phyloP scores from a whole-genome alignment of 2,888 invertebrate species.

The Poecilobothrus nobilitatus region DNA sequence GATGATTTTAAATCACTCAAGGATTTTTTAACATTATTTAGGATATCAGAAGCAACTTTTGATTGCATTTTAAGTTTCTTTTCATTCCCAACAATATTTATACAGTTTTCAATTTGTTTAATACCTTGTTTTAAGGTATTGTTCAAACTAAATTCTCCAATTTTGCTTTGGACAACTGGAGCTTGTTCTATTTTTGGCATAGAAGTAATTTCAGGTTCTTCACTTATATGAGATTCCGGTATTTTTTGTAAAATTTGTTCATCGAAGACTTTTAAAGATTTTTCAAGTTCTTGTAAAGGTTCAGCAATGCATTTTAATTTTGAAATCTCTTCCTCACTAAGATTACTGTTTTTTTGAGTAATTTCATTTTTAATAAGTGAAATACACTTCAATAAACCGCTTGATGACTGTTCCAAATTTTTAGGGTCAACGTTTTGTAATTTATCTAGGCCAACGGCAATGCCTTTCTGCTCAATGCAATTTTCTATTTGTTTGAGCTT shows the following conservation, averaged over 20 bases:
- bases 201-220: conserved; percentile 49
- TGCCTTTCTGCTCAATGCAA: conserved; percentile 30
- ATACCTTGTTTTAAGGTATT: conserved; percentile 34
- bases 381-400: conserved; percentile 33
- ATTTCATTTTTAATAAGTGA: conserved; percentile 34
- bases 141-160: conserved; percentile 22
- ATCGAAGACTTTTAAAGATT: conserved; percentile 28
- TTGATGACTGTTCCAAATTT: conserved; percentile 38
- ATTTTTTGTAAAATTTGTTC: conserved; percentile 23
- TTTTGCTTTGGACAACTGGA: conserved; percentile 38
- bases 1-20: conserved; percentile 32
- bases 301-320: conserved; percentile 30
- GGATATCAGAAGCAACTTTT: not conserved
- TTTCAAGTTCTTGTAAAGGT: conserved; percentile 34
- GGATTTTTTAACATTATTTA: conserved; percentile 9
- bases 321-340: conserved; percentile 26
- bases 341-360: conserved; percentile 24
- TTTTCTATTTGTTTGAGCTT: conserved; percentile 42
- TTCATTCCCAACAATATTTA: conserved; percentile 20
- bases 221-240: conserved; percentile 44
- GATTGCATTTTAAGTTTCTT: conserved; percentile 4
- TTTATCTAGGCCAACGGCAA: conserved; percentile 37
- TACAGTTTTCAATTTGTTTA: conserved; percentile 35
- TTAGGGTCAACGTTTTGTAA: conserved; percentile 33
- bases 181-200: conserved; percentile 28